Evolutionary conservation across 2,113 vertebrate species (phyloP).

Genomic region (Tichodroma muraria): DNA sequence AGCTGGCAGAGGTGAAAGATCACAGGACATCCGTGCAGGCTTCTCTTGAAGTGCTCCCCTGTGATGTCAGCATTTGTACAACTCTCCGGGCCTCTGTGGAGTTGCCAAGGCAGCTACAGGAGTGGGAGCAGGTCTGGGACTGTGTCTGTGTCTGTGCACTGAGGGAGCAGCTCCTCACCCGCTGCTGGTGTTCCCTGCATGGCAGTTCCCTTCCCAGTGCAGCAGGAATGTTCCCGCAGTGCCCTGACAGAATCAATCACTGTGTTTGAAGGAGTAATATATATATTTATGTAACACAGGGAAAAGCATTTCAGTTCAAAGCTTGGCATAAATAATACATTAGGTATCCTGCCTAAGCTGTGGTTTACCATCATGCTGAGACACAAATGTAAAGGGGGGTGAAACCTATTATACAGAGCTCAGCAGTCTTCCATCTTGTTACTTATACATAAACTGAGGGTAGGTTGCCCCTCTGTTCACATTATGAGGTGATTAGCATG

Average conservation of each 20-base stretch:
- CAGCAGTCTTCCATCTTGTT: constrained; percentile 37
- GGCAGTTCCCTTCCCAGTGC: neutral
- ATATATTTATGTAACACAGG: constrained; percentile 5
- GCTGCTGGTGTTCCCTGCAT: fast-evolving
- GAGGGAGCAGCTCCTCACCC: neutral
- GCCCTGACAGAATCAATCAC: neutral
- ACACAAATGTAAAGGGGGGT: neutral
- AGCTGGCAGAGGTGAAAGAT: neutral
- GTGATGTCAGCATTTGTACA: neutral
- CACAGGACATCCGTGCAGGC: no score
- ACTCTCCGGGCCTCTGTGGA: neutral
- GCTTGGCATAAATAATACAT: constrained; percentile 43
- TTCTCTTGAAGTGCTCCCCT: neutral
- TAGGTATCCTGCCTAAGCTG: constrained; percentile 10
- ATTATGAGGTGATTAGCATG: constrained; percentile 52
- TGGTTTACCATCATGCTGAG: constrained; percentile 17
- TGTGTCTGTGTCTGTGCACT: neutral
- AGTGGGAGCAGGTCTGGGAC: neutral
- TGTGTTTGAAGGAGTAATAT: neutral
- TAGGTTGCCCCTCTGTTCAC: neutral
- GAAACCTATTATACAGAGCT: neutral
- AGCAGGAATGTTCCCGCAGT: neutral
- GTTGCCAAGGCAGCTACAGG: neutral
- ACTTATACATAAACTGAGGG: constrained; percentile 33
- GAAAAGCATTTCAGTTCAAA: constrained; percentile 13